Percentiles rank a stretch among this genome's conserved stretches.
Conservation (phyloP, 2,888 invertebrate genomes). For the Netelia inedita region DNA sequence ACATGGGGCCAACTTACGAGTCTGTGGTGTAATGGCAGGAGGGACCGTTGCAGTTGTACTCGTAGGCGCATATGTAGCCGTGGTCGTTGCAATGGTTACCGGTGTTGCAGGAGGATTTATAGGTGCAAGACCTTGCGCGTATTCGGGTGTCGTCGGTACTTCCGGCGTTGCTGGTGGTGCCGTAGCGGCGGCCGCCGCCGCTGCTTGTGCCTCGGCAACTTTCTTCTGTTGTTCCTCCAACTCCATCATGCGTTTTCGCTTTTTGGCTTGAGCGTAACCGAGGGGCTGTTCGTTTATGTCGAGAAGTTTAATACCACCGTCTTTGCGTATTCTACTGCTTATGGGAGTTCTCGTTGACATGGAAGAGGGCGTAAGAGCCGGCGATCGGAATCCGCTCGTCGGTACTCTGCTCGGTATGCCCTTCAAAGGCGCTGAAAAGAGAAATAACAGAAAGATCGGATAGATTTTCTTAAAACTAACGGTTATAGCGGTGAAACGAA, state of each 20-base stretch:
- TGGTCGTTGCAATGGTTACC: slow-evolving; percentile 69
- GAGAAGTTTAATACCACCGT: slow-evolving; percentile 96
- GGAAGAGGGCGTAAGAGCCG: slow-evolving; percentile 85
- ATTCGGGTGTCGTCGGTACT: slow-evolving; percentile 90
- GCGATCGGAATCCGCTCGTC: slow-evolving; percentile 88
- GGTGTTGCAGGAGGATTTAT: slow-evolving; percentile 86
- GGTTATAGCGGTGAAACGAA: slow-evolving; percentile 7
- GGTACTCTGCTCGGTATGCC: slow-evolving; percentile 95
- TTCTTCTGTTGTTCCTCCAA: slow-evolving; percentile 89
- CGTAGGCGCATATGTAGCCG: slow-evolving; percentile 78
- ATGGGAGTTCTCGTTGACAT: slow-evolving; percentile 88
- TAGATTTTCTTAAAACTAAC: no score
- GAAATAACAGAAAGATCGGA: neutral
- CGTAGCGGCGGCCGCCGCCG: slow-evolving; percentile 80
- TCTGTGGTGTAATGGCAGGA: slow-evolving; percentile 76
- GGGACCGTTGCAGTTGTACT: slow-evolving; percentile 78
- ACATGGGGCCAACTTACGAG: slow-evolving; percentile 74
- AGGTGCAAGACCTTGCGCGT: slow-evolving; percentile 92
- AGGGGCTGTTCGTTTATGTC: slow-evolving; percentile 97
- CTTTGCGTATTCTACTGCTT: slow-evolving; percentile 88
- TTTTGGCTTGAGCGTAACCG: slow-evolving; percentile 94
- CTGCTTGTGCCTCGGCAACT: slow-evolving; percentile 86
- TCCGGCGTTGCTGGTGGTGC: slow-evolving; percentile 80
- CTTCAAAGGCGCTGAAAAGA: slow-evolving; percentile 92
- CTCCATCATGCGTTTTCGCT: slow-evolving; percentile 92